A percentile compares a stretch with the other conserved stretches of the same genome.
These are phyloP conservation scores for Halcyon badia DNA, from an alignment of 2,797 vertebrate species.

Conservation along the genomic window DNA sequence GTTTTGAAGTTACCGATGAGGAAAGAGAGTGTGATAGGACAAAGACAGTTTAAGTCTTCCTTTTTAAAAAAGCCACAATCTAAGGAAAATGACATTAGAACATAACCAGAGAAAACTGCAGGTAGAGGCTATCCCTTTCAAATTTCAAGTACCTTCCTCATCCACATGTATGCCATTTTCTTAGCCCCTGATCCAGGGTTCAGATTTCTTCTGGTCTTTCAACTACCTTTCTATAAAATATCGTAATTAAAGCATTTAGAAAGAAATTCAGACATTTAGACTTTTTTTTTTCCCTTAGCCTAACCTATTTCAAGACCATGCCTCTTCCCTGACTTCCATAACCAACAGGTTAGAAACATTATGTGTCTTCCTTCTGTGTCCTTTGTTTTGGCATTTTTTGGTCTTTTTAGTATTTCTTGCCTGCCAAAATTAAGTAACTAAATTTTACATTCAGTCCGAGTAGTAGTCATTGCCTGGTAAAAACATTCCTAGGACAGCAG, in stretches of 20 bases:
- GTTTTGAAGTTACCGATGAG: background rate
- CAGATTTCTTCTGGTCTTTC: background rate
- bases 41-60: background rate
- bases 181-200: background rate
- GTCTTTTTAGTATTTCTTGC: background rate
- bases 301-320: background rate
- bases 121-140: background rate
- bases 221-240: background rate
- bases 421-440: background rate
- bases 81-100: background rate
- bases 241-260: background rate
- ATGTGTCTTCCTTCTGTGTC: rapidly evolving
- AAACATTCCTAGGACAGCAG: background rate
- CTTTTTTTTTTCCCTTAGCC: background rate
- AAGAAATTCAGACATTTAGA: background rate
- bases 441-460: background rate
- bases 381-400: background rate
- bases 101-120: background rate
- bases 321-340: background rate
- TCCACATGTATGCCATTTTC: rapidly evolving
- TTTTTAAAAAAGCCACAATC: background rate
- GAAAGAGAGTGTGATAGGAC: background rate
- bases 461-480: background rate
- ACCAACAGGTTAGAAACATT: background rate
- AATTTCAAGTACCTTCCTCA: background rate